Base-by-base conservation (phyloP, 2,797 vertebrate genomes). In the Chelonia mydas region DNA sequence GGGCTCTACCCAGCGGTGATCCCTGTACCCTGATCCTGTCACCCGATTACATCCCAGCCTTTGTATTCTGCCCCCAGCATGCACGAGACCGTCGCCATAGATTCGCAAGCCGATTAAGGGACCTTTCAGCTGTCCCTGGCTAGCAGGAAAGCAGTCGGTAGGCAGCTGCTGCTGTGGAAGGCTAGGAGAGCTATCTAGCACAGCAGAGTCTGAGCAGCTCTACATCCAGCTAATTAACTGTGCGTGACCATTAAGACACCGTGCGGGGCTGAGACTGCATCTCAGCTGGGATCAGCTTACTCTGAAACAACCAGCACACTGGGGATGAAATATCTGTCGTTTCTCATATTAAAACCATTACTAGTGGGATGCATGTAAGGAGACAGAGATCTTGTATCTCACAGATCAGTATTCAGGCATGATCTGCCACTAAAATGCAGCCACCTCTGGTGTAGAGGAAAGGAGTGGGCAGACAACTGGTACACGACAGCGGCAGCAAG, bases 371-470 rank as follows among this genome's bases (percentile, higher is more conserved):
- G 81, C 83, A 91, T 93, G 94, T 93, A 90, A 78, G 81, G 92
- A 4, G 51, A 3, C 86, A 28, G 83, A 31, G 59, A n/a, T 25
- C 54, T 54, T 31, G 33, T 13, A 31, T 8, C 31, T 65, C 13
- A 37, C 65, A 72, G 65, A 47, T 45, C 0, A 0, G 77, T 0
- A 61, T 80, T 3, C 3, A 0, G 0, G 0, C 1, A 93, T 92
- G 82, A 88, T 93, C 11, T 37, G 9, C 17, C 65, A 37, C 65
- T 37, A 72, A 50, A 89, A 93, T 33, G 92, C 93, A 11, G 89
- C 89, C 25, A 87, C 93, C 74, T 90, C 94, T 17, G 80, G 55
- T 2, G 11, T 82, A 13, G 2, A 23, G 81, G 2, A 21, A n/a
- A 47, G 59, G 47, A 51, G 17, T 2, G 47, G 41, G 5, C 61